Base-by-base conservation (phyloP, 2,888 invertebrate genomes). In the Dinocampus coccinellae region DNA sequence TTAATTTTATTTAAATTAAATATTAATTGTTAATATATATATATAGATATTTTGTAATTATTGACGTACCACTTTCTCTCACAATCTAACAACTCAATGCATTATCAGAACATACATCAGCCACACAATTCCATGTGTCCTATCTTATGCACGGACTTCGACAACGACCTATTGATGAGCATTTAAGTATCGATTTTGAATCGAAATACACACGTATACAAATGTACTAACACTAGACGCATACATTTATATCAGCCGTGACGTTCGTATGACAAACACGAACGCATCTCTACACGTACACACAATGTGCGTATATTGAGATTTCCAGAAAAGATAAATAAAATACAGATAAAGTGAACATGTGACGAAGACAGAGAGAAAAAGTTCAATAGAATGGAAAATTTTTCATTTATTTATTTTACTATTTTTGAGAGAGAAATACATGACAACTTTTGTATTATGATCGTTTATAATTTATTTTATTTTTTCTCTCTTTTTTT, bases 131-230 rank as follows among this genome's bases (percentile, higher is more conserved):
- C 16, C 16, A 47, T 16, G 7, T 20, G 16, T n/a, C 11, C 3
- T 39, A 47, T 47, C 16, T 47, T 16, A 47, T 9, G 16, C 47
- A 47, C 7, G 9, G 9, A 16, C 16, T 47, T 20, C 1, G 1
- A 6, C 3, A 47, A 47, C 47, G 47, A 47, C 47, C n/a, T 20
- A 16, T 47, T 47, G 47, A 47, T 47, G 47, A n/a, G 6, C n/a
- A 47, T 3, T n/a, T 16, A 33, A 24, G 24, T 58, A 58, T 58
- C 58, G 58, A 58, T 58, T 58, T 58, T 33, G 20, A 34, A 6
- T 26, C 13, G 33, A 58, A n/a, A 58, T 34, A 34, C 26, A 33
- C 10, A 24, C 58, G 29, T 13, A 58, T 34, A 33, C 9, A 11
- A n/a, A 2, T n/a, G 3, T 53, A 20, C 53, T 4, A 22, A 53